Percentiles rank a stretch among this genome's conserved stretches.
Conservation (phyloP, 2,113 vertebrate species). For the Xiphophorus maculatus region DNA sequence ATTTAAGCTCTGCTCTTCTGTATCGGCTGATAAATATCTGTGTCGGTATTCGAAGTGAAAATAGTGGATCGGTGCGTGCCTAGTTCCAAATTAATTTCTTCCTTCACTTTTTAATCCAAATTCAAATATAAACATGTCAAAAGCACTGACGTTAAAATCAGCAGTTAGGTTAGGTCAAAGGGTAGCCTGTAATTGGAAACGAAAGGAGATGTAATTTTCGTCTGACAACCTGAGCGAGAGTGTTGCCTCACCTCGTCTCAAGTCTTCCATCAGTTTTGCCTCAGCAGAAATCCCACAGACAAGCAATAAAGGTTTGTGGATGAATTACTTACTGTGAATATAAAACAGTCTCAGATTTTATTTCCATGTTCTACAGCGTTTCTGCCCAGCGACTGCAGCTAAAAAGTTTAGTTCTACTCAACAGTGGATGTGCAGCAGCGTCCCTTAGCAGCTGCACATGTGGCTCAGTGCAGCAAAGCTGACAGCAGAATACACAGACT, state of each 20-base stretch:
- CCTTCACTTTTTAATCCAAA: slow-evolving; percentile 16
- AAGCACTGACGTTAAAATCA: slow-evolving; percentile 8
- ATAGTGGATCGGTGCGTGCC: too few relatives aligned
- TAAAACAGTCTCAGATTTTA: not conserved
- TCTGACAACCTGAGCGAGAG: not conserved
- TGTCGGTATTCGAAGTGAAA: too few relatives aligned
- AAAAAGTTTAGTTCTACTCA: not conserved
- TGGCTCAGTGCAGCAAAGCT: not conserved
- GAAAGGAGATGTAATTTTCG: slow-evolving; percentile 3
- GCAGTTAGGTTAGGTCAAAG: slow-evolving; percentile 32
- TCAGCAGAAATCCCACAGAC: not conserved
- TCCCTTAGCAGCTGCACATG: not conserved
- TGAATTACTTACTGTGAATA: not conserved
- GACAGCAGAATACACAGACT: not conserved
- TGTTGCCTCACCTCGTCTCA: not conserved
- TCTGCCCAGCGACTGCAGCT: not conserved
- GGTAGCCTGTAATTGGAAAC: slow-evolving; percentile 15
- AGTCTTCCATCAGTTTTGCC: not conserved
- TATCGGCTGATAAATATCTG: too few relatives aligned
- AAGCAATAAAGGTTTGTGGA: not conserved
- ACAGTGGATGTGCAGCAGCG: not conserved
- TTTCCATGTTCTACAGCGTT: not conserved
- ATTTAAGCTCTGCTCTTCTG: too few relatives aligned
- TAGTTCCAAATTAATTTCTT: not conserved
- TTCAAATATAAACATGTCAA: slow-evolving; percentile 12